These are phyloP conservation scores for Heterodera schachtii DNA, from an alignment of 1,140 invertebrate species.

Conservation along the genomic window DNA sequence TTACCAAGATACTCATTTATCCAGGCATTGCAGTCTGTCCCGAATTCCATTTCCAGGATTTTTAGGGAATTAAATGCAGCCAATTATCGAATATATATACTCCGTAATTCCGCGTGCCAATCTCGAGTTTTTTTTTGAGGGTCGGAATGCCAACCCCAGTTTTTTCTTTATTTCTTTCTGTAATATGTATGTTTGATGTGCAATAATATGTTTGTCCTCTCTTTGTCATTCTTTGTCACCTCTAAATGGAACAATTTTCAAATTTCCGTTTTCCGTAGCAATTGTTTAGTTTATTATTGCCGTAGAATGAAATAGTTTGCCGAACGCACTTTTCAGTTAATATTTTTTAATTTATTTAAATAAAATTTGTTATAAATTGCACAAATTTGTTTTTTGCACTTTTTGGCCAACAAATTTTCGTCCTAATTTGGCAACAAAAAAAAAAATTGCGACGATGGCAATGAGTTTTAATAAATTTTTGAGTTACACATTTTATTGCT, in stretches of 20 bases:
- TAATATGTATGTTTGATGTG: no score
- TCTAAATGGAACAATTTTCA: not conserved
- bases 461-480: not conserved
- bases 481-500: not conserved
- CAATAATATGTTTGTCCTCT: not conserved
- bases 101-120: no score
- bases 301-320: not conserved
- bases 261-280: not conserved
- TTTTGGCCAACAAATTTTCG: not conserved
- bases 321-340: not conserved
- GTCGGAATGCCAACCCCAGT: no score
- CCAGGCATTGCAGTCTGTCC: no score
- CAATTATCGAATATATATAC: no score
- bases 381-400: not conserved
- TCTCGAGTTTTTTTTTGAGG: no score
- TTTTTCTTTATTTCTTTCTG: not conserved
- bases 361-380: not conserved
- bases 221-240: not conserved
- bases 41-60: no score
- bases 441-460: not conserved
- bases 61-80: no score
- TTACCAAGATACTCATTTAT: no score
- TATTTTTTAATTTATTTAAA: not conserved
- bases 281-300: conserved; percentile 10
- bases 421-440: not conserved